phyloP scores from a whole-genome alignment of 1,140 invertebrate species.

The Sitodiplosis mosellana region DNA sequence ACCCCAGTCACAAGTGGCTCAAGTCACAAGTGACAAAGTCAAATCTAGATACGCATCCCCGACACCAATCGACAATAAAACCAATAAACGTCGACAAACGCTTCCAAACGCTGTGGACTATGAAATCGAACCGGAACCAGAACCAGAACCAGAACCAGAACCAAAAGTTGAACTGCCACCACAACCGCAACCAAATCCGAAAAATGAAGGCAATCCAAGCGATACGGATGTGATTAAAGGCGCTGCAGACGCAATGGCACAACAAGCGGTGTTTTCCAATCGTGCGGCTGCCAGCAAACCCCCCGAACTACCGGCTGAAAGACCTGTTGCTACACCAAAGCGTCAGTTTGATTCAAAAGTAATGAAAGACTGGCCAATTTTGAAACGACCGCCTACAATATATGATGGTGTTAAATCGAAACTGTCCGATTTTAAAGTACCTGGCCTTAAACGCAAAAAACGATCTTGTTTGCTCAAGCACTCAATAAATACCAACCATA shows the following conservation, averaged over 20 bases:
- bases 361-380: not conserved
- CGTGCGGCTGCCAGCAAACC: not conserved
- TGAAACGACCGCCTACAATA: not conserved
- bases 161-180: too few species aligned
- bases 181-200: too few species aligned
- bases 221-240: slow-evolving; percentile 7
- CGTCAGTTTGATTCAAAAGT: not conserved
- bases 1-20: too few species aligned
- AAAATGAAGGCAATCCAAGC: too few species aligned
- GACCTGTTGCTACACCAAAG: not conserved
- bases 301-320: slow-evolving; percentile 1
- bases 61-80: too few species aligned
- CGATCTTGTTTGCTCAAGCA: not conserved
- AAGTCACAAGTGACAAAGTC: too few species aligned
- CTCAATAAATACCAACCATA: not conserved
- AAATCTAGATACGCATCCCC: too few species aligned
- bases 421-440: not conserved
- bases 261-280: not conserved
- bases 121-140: too few species aligned
- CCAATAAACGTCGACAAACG: too few species aligned
- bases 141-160: too few species aligned
- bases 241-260: slow-evolving; percentile 14
- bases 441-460: not conserved
- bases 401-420: not conserved
- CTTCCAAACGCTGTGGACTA: too few species aligned